Percentiles rank a stretch among this genome's conserved stretches.
phyloP scores from a whole-genome alignment of 2,797 vertebrate species.

The Chromis chromis region DNA sequence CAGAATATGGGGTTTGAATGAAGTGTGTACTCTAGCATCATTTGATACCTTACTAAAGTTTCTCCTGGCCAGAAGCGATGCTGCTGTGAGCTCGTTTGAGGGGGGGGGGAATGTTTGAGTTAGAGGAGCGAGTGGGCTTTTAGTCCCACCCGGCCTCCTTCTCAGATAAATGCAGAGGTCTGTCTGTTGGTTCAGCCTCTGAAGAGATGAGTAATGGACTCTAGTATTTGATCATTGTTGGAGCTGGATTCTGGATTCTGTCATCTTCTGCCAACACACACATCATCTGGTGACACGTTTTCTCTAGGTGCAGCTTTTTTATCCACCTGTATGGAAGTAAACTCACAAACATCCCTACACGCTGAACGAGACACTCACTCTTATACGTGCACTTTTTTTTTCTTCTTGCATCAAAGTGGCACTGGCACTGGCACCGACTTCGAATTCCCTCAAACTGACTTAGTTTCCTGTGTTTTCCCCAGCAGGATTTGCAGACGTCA shows the following conservation, averaged over 20 bases:
- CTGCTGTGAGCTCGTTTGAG: conserved; percentile 62
- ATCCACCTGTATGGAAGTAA: conserved; percentile 23
- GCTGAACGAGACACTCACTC: conserved; percentile 11
- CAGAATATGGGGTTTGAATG: conserved; percentile 71
- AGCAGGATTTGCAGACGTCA: conserved; percentile 59
- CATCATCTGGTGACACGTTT: conserved; percentile 9
- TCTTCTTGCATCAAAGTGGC: conserved; percentile 55
- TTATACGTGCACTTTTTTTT: background rate
- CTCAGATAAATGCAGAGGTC: conserved; percentile 56
- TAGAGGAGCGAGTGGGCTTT: conserved; percentile 46
- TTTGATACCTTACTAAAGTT: conserved; percentile 72
- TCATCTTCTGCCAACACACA: conserved; percentile 25
- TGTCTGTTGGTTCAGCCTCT: conserved; percentile 69
- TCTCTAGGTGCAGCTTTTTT: background rate
- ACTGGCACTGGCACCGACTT: conserved; percentile 53
- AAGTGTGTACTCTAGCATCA: conserved; percentile 70
- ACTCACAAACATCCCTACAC: background rate
- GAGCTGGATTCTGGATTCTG: conserved; percentile 43
- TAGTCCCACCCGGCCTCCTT: conserved; percentile 40
- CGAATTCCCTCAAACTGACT: conserved; percentile 68
- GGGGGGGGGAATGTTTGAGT: conserved; percentile 71
- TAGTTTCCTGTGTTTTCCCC: conserved; percentile 70
- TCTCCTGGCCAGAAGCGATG: conserved; percentile 53
- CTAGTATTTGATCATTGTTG: conserved; percentile 59
- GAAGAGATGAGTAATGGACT: conserved; percentile 67